Evolutionary conservation across 1,140 invertebrate species (phyloP), one percentile per base, ranked within the genome.

Genomic region (Zaprionus inermis): DNA sequence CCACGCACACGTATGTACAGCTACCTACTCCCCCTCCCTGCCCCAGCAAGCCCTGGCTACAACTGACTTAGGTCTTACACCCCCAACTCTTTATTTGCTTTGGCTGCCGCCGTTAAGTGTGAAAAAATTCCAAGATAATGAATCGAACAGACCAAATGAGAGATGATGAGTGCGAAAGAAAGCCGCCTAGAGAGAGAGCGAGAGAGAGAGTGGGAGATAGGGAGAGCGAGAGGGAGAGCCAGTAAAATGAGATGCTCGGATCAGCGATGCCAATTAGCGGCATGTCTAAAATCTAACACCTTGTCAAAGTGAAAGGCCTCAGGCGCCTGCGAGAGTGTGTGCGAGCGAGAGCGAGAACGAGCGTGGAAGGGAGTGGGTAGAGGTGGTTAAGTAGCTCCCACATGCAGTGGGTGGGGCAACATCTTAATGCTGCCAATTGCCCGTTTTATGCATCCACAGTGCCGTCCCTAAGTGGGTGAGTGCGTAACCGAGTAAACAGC

Each of bases 301-400:
- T 86, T 79, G 76, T 88, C 76, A 70, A 79, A 86, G 82, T 86
- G 82, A 86, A 86, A 86, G 83, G 78, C 51, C 5, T 18, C 9
- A 22, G 16, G 30, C 28, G 46, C 51, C n/a, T 44, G 38, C 38
- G 3, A 38, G 24, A 32, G 24, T 28, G 24, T 28, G 24, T 32
- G 32, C n/a, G 20, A 9, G n/a, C 9, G 20, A 56, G 44, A 18
- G 55, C 34, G 22, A 36, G 36, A 36, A 3, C n/a, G 5, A 22
- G 5, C 6, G 10, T 24, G 32, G 4, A 16, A 52, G 18, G 30
- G 46, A 20, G 5, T 34, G 14, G 22, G 5, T 28, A 63, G 18
- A 20, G 44, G 36, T 5, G 5, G 24, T 4, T 49, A 28, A 58
- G 66, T 58, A 44, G 38, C 64, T 60, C 54, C 12, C 78, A 51